Percentiles rank a stretch among this genome's conserved stretches.
These are phyloP conservation scores for Oncorhynchus tshawytscha DNA, from an alignment of 2,113 vertebrate species.

Conservation along the genomic window DNA sequence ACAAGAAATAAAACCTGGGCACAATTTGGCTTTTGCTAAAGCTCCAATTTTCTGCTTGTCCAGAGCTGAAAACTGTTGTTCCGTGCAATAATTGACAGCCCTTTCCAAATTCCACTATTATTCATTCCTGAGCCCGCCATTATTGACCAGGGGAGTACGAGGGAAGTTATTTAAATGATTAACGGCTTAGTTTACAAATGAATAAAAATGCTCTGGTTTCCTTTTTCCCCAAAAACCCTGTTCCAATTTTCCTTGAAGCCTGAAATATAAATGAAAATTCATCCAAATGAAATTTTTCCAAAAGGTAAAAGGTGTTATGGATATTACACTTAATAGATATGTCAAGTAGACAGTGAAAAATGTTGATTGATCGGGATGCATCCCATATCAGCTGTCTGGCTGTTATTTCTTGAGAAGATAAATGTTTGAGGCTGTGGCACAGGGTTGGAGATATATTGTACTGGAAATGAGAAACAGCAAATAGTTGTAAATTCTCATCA, in stretches of 20 bases:
- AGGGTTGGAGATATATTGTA: neutral
- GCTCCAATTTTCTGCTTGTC: neutral
- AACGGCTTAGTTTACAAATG: constrained; percentile 35
- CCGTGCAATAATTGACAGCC: neutral
- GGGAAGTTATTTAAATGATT: constrained; percentile 39
- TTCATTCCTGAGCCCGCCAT: constrained; percentile 48
- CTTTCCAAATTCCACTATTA: constrained; percentile 31
- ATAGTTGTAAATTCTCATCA: neutral
- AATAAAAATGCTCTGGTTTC: constrained; percentile 30
- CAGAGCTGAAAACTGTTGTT: neutral
- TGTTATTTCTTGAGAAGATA: neutral
- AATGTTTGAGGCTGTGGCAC: neutral
- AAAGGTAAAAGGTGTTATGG: constrained; percentile 16
- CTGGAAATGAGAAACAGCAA: neutral
- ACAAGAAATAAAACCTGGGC: neutral
- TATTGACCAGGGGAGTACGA: constrained; percentile 42
- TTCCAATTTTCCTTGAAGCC: constrained; percentile 4
- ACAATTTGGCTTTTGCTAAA: neutral
- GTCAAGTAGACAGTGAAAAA: constrained; percentile 18
- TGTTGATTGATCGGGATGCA: neutral
- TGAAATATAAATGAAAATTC: constrained; percentile 10
- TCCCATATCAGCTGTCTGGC: neutral
- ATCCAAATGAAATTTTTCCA: constrained; percentile 9
- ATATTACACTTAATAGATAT: constrained; percentile 6
- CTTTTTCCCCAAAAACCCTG: constrained; percentile 12